Base-by-base conservation (phyloP, 2,888 invertebrate species). In the Rhamnusium bicolor region DNA sequence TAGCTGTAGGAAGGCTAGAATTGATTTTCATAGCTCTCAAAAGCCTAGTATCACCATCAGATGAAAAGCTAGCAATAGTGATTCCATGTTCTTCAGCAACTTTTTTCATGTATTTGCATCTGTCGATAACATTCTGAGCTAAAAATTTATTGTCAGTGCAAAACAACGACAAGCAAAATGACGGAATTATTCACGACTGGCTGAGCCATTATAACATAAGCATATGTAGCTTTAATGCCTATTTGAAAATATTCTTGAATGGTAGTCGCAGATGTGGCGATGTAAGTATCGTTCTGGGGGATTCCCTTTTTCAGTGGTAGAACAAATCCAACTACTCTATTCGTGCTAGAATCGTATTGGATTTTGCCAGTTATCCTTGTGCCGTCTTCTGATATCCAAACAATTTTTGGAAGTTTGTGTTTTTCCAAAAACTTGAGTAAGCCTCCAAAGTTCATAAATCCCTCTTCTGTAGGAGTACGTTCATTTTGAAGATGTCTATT, bases 311-410 rank as follows among this genome's bases (percentile, higher is more conserved):
- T 62, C 21, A 62, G 40, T 40, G 62, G 32, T 21, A 62, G 16
- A 46, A 40, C 62, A 62, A 62, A 62, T 18, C 62, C 62, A 14
- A 62, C 14, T 8, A 40, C 18, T 62, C 16, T 40, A 62, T 62
- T 62, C 7, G 62, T 10, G n/a, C 32, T 5, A 46, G n/a, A n/a
- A n/a, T 62, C 62, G 8, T 62, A 62, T 62, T 62, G 19, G 12
- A 62, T 62, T 69, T 47, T 69, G 0, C 53, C 46, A 6, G 65
- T 65, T 4, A 73, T 58, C 60, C 66, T 69, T 2, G 73, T 73
- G 19, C 27, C 69, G 16, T 73, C 73, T 49, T 73, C 69, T 53
- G 54, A 62, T 24, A 73, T 69, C 65, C 73, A 73, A 19, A 69
- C 6, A n/a, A 69, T 60, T 65, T 73, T 73, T 10, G 69, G 69